A percentile compares a stretch with the other conserved stretches of the same genome.
Conservation (phyloP, 2,113 vertebrate species). For the Proterorhinus semilunaris region DNA sequence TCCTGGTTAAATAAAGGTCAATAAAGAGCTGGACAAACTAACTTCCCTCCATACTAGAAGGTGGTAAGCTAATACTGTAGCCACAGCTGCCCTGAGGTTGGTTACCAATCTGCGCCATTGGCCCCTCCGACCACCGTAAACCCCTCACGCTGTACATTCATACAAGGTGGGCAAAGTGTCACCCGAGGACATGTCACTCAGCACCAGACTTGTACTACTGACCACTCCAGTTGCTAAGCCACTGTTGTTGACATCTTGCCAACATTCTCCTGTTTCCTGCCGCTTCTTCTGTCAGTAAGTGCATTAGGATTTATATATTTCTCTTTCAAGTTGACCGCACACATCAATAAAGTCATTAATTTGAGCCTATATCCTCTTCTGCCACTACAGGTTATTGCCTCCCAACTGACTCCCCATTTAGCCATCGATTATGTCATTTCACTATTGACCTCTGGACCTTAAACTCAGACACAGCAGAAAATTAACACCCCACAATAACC, state of each 20-base stretch:
- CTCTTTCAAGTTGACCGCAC: constrained; percentile 32
- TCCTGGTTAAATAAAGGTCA: no score
- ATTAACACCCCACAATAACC: constrained; percentile 33
- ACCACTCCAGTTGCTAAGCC: no score
- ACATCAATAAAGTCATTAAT: constrained; percentile 54
- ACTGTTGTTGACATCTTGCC: neutral
- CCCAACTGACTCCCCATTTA: constrained; percentile 35
- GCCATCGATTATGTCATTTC: constrained; percentile 55
- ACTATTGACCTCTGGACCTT: constrained; percentile 40
- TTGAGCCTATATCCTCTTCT: constrained; percentile 36
- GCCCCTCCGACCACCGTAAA: no score
- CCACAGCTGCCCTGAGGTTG: no score
- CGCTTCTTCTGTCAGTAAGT: neutral
- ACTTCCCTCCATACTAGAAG: no score
- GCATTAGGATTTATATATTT: constrained; percentile 23
- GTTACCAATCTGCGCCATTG: no score
- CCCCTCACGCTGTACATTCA: no score
- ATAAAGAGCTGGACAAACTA: no score
- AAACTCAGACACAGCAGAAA: constrained; percentile 30
- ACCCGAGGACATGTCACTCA: no score
- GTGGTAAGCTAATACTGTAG: no score
- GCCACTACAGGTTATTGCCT: constrained; percentile 38
- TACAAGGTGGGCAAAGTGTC: no score
- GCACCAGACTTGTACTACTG: no score
- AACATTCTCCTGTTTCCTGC: neutral